Conservation (phyloP, 2,888 invertebrate species). For the Amitus sp. region DNA sequence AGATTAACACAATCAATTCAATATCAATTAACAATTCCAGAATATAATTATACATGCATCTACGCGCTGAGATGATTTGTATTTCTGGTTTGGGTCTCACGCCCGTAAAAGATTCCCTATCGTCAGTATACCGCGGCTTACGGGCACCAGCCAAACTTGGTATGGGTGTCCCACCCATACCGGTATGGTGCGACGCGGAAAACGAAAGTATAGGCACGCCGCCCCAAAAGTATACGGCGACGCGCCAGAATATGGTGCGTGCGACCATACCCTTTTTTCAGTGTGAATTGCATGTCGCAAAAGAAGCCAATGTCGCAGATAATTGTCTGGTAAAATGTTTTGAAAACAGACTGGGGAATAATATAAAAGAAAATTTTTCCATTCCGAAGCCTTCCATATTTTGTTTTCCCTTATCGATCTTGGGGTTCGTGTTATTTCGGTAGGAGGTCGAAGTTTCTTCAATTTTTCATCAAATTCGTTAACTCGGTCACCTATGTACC, state of each 20-base stretch:
- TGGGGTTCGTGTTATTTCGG: constrained; percentile 15
- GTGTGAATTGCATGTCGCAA: too few species aligned
- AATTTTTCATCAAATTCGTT: constrained; percentile 11
- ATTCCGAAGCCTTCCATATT: neutral
- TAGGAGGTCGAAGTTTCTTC: constrained; percentile 3
- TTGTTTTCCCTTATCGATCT: constrained; percentile 5
- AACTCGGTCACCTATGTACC: constrained; percentile 11
- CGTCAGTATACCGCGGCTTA: neutral
- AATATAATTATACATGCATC: neutral
- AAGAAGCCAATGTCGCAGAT: constrained; percentile 25
- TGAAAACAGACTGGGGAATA: neutral
- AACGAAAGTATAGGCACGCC: too few species aligned
- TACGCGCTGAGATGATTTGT: neutral
- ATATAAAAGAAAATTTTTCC: constrained; percentile 8
- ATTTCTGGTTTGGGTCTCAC: neutral
- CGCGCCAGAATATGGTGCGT: neutral
- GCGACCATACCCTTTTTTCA: neutral
- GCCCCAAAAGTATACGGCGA: too few species aligned
- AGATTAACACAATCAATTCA: neutral
- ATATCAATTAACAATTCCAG: neutral
- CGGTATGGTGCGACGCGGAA: neutral
- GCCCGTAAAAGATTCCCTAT: neutral
- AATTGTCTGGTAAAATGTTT: constrained; percentile 8
- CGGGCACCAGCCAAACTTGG: neutral
- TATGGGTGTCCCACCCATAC: neutral